Percentiles rank a stretch among this genome's conserved stretches.
Conservation (phyloP, 2,797 vertebrate genomes). For the Bradypus variegatus region DNA sequence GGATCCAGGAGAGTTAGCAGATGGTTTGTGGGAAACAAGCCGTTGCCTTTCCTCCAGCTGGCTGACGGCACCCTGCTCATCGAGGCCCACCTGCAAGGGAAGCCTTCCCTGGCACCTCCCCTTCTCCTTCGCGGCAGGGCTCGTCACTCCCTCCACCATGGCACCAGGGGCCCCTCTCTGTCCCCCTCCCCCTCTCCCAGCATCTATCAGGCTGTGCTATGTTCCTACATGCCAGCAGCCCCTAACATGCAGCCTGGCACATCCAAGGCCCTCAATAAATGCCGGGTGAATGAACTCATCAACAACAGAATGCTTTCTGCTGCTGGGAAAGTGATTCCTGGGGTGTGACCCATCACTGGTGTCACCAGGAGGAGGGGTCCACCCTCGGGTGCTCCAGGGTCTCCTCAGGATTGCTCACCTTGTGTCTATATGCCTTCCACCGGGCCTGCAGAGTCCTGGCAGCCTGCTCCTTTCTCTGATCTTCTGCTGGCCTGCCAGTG, state of each 20-base stretch:
- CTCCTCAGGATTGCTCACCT: conserved; percentile 67
- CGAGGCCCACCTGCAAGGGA: not conserved
- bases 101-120: not conserved
- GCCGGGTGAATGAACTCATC: not conserved
- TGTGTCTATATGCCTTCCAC: conserved; percentile 76
- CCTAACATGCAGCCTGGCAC: not conserved
- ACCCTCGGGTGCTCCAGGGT: not conserved
- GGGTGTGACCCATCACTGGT: not conserved
- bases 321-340: not conserved
- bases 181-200: not conserved
- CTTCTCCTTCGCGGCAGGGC: not conserved
- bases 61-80: not conserved
- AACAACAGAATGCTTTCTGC: not conserved
- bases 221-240: not conserved
- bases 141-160: too few species aligned
- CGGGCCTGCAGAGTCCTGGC: conserved; percentile 76
- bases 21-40: not conserved
- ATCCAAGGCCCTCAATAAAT: not conserved
- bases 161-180: not conserved
- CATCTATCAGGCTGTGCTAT: not conserved
- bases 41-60: not conserved
- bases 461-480: conserved; percentile 69
- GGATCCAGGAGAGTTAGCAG: too few species aligned
- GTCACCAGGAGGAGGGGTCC: not conserved
- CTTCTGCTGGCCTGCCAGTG: not conserved